Evolutionary conservation across 2,797 vertebrate species (phyloP).

Genomic region (Parauchenoglanis ngamensis): DNA sequence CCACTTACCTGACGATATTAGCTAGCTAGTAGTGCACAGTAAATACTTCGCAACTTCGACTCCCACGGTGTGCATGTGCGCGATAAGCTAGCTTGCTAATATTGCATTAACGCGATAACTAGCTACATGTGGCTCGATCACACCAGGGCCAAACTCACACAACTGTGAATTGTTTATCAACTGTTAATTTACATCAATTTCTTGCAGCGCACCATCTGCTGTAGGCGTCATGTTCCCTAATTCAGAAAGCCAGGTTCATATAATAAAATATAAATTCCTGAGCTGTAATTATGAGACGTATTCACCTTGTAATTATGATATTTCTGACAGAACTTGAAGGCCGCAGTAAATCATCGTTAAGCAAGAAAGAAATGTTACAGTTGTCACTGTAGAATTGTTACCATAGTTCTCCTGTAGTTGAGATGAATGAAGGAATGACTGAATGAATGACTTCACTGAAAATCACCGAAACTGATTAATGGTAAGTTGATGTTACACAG

Average conservation of each 20-base stretch:
- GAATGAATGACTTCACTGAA: background rate
- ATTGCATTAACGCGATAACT: background rate
- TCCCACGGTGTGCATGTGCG: no score
- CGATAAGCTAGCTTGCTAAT: background rate
- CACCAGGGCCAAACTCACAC: no score
- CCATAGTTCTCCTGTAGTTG: background rate
- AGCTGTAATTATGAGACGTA: background rate
- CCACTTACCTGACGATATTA: no score
- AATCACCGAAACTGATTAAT: background rate
- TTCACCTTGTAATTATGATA: background rate
- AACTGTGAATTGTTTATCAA: no score
- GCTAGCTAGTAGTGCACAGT: no score
- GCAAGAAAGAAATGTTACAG: background rate
- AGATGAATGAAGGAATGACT: background rate
- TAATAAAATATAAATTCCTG: background rate
- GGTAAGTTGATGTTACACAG: background rate
- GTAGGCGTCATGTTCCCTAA: background rate
- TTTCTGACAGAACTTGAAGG: background rate
- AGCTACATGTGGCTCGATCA: no score
- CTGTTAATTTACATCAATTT: background rate
- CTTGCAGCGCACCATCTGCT: background rate
- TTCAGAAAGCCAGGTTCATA: background rate
- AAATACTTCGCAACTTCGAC: no score
- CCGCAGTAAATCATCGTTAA: background rate
- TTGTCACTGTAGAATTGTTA: background rate